Evolutionary conservation across 1,140 invertebrate species (phyloP), one percentile per base, ranked within the genome.

Genomic region (Cydia strobilella): DNA sequence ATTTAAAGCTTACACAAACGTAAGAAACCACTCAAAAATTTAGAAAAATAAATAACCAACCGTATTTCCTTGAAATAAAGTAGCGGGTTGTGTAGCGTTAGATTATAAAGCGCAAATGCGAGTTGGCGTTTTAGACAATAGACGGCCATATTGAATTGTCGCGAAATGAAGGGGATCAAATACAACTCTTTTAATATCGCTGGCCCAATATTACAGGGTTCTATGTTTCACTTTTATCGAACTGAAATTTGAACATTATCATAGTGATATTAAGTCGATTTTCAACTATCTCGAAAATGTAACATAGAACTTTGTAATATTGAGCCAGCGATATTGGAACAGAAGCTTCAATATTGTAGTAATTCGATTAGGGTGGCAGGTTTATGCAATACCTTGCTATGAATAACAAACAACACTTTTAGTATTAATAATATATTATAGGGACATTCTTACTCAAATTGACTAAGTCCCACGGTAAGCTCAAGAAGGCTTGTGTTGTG

Each of bases 181-280:
- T 69, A 69, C 65, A 69, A 69, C 65, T 69, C 65, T 69, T 69
- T 69, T 69, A 42, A 69, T 69, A n/a, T n/a, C n/a, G n/a, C n/a
- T n/a, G n/a, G n/a, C n/a, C n/a, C n/a, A n/a, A n/a, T n/a, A n/a
- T n/a, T n/a, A n/a, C n/a, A n/a, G n/a, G n/a, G n/a, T n/a, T n/a
- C n/a, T n/a, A n/a, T n/a, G n/a, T n/a, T n/a, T n/a, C n/a, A n/a
- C n/a, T n/a, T n/a, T n/a, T n/a, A n/a, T n/a, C n/a, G n/a, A n/a
- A n/a, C n/a, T n/a, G n/a, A n/a, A n/a, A n/a, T n/a, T n/a, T n/a
- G n/a, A n/a, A n/a, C n/a, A n/a, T n/a, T n/a, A n/a, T n/a, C n/a
- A n/a, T n/a, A n/a, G n/a, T n/a, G n/a, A n/a, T n/a, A n/a, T n/a
- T n/a, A n/a, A n/a, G n/a, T n/a, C n/a, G n/a, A n/a, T n/a, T n/a